Percentiles rank a stretch among this genome's conserved stretches.
Conservation (phyloP, 2,113 vertebrate genomes). For the Microcebus murinus region DNA sequence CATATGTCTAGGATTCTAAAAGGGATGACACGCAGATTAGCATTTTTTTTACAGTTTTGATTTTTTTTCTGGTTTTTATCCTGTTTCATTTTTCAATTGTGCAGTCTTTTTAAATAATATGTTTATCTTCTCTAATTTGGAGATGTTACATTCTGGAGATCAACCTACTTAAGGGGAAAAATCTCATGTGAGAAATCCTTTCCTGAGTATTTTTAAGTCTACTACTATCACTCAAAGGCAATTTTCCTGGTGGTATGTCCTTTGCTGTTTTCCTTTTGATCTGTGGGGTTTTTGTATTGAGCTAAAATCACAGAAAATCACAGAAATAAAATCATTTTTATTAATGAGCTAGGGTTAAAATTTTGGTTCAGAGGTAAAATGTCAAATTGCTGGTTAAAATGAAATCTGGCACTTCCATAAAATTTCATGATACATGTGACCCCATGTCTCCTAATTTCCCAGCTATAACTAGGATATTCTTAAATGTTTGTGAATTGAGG, state of each 20-base stretch:
- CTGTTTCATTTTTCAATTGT: not conserved
- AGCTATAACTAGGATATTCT: not conserved
- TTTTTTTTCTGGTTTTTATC: not conserved
- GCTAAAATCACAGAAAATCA: not conserved
- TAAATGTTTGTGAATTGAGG: not conserved
- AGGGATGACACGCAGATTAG: not conserved
- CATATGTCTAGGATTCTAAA: not conserved
- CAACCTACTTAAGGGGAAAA: not conserved
- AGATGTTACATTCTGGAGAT: not conserved
- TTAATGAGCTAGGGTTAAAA: not conserved
- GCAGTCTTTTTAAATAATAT: conserved; percentile 12
- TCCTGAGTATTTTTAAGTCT: not conserved
- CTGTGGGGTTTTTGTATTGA: not conserved
- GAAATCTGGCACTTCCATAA: not conserved
- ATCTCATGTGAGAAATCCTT: conserved; percentile 1
- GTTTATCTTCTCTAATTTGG: conserved; percentile 29
- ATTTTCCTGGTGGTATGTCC: not conserved
- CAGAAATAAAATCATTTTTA: not conserved
- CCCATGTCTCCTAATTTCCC: not conserved
- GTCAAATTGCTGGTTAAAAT: conserved; percentile 11
- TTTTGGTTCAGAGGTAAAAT: not conserved
- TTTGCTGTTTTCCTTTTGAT: not conserved
- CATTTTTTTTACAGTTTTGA: not conserved
- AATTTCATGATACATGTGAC: not conserved
- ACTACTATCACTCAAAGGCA: not conserved